phyloP scores from a whole-genome alignment of 1,140 invertebrate species.

The Polypedilum pembai region DNA sequence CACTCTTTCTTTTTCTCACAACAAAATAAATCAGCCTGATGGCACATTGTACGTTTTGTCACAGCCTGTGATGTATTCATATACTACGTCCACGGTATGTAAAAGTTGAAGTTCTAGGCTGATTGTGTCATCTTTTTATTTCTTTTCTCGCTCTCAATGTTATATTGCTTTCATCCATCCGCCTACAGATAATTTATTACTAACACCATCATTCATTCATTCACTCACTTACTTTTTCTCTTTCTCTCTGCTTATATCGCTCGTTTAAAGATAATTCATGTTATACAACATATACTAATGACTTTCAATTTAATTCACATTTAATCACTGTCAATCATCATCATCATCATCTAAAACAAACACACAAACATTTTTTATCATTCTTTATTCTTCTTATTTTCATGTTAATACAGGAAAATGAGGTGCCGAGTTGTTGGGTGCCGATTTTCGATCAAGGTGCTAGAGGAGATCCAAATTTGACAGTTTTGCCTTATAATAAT shows the following conservation, averaged over 20 bases:
- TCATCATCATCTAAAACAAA: not conserved
- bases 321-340: constrained; percentile 18
- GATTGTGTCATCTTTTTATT: not conserved
- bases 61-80: constrained; percentile 42
- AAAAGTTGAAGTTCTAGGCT: constrained; percentile 29
- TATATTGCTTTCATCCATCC: too few species aligned
- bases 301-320: constrained; percentile 12
- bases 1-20: too few species aligned
- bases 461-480: constrained; percentile 34
- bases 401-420: constrained; percentile 36
- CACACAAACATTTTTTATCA: not conserved
- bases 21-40: constrained; percentile 36
- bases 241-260: constrained; percentile 30
- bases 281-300: not conserved
- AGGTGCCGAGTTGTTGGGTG: constrained; percentile 42
- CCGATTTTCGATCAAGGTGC: constrained; percentile 42
- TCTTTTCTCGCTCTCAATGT: not conserved
- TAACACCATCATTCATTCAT: not conserved
- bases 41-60: constrained; percentile 43
- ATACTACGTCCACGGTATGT: constrained; percentile 38
- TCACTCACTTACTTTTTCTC: constrained; percentile 12
- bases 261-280: too few species aligned
- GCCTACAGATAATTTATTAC: too few species aligned
- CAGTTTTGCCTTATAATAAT: constrained; percentile 37
- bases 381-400: constrained; percentile 27